Conservation (phyloP, 2,113 vertebrate genomes). For the Turdus rufiventris region DNA sequence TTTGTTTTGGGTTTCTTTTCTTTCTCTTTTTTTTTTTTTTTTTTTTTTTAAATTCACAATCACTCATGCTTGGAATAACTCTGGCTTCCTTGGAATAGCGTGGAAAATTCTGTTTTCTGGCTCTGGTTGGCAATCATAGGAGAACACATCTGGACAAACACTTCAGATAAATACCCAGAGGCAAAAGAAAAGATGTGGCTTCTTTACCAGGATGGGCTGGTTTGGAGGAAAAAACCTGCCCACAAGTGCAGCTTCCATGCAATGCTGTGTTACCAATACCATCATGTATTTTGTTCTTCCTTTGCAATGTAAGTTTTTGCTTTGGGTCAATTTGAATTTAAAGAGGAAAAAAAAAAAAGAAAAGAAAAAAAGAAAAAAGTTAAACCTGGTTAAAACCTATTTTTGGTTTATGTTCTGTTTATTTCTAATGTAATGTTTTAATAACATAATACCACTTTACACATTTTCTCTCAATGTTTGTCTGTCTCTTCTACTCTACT, state of each 20-base stretch:
- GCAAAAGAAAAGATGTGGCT: neutral
- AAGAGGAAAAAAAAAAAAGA: conserved; percentile 47
- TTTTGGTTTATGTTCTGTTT: conserved; percentile 56
- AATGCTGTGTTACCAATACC: conserved; percentile 58
- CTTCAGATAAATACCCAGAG: conserved; percentile 8
- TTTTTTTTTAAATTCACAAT: conserved; percentile 19
- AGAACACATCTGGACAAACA: conserved; percentile 34
- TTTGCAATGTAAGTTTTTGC: conserved; percentile 78
- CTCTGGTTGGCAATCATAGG: conserved; percentile 11
- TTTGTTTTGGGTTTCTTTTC: neutral
- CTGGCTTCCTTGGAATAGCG: conserved; percentile 36
- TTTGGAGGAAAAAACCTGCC: conserved; percentile 22
- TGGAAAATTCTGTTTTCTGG: conserved; percentile 46
- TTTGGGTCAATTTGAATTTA: conserved; percentile 73
- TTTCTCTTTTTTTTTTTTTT: neutral
- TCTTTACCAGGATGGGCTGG: conserved; percentile 35
- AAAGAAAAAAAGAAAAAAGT: neutral
- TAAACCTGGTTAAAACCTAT: conserved; percentile 62
- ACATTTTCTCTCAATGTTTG: conserved; percentile 10
- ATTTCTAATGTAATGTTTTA: conserved; percentile 55
- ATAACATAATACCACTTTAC: conserved; percentile 45
- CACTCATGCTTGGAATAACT: conserved; percentile 59
- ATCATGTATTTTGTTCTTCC: conserved; percentile 75
- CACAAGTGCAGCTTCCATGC: conserved; percentile 59
- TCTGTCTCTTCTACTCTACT: neutral